These are phyloP conservation scores for Drosophila rellima DNA, from an alignment of 2,888 invertebrate species.

Conservation along the genomic window DNA sequence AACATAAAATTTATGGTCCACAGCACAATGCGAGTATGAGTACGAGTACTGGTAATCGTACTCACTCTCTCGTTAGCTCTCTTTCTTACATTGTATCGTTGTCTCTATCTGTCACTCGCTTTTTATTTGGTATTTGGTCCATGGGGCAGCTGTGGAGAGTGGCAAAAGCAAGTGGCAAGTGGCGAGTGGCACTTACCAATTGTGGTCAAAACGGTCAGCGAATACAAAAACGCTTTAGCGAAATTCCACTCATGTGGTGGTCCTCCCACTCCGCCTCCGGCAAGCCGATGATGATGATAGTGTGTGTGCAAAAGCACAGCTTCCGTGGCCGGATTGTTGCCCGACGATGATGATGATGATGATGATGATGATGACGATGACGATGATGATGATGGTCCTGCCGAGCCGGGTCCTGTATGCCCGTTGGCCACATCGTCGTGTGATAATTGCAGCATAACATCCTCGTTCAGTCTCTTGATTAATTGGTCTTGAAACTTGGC, in stretches of 20 bases:
- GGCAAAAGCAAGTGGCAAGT: slow-evolving; percentile 7
- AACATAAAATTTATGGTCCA: slow-evolving; percentile 71
- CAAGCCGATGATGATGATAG: slow-evolving; percentile 84
- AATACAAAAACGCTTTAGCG: slow-evolving; percentile 96
- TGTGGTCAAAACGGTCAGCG: slow-evolving; percentile 96
- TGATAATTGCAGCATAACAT: slow-evolving; percentile 89
- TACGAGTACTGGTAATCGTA: slow-evolving; percentile 21
- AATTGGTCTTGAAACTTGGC: slow-evolving; percentile 93
- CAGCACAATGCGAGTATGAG: slow-evolving; percentile 29
- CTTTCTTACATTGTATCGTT: neutral
- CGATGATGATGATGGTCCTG: slow-evolving; percentile 20
- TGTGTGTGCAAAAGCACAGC: slow-evolving; percentile 84
- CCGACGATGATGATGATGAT: slow-evolving; percentile 9
- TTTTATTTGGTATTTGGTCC: slow-evolving; percentile 12
- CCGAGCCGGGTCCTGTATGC: slow-evolving; percentile 29
- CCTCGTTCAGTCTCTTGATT: slow-evolving; percentile 92
- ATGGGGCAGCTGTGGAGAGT: slow-evolving; percentile 19
- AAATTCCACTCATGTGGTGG: slow-evolving; percentile 91
- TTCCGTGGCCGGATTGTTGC: slow-evolving; percentile 84
- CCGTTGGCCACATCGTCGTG: slow-evolving; percentile 85
- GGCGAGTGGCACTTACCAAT: slow-evolving; percentile 89
- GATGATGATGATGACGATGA: slow-evolving; percentile 17
- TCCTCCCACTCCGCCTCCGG: slow-evolving; percentile 56
- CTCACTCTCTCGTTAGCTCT: neutral
- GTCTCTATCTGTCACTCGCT: slow-evolving; percentile 25